These are phyloP conservation scores for Myripristis jacobus DNA, from an alignment of 2,797 vertebrate species.

Conservation along the genomic window DNA sequence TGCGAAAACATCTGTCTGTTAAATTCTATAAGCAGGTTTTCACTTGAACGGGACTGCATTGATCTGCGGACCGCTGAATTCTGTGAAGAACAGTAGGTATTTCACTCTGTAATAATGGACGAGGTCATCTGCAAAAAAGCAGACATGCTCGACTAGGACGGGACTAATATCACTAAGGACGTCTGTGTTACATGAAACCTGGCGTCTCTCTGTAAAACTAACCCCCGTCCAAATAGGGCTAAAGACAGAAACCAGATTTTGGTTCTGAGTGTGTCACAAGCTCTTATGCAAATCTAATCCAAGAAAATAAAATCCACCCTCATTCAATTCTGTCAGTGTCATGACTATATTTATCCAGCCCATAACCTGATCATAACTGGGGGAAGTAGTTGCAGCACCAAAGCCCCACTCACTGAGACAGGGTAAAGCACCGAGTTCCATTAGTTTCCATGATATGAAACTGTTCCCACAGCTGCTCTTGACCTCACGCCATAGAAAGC, in stretches of 20 bases:
- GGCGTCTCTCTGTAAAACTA: too few relatives aligned
- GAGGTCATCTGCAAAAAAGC: too few relatives aligned
- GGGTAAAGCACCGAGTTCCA: conserved; percentile 1
- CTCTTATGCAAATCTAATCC: conserved; percentile 9
- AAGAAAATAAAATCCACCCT: conserved; percentile 19
- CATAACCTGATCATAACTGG: background rate
- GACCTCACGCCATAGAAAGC: conserved; percentile 46
- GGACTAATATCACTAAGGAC: conserved; percentile 35
- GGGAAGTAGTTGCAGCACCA: conserved; percentile 14
- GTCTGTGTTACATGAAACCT: too few relatives aligned
- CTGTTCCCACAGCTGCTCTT: conserved; percentile 49
- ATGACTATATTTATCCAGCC: conserved; percentile 34
- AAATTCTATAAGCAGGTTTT: too few relatives aligned
- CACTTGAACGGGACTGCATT: too few relatives aligned
- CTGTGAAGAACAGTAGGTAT: too few relatives aligned
- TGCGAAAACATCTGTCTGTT: too few relatives aligned
- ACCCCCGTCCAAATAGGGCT: too few relatives aligned
- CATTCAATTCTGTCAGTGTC: background rate
- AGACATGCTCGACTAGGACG: too few relatives aligned
- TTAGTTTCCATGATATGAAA: conserved; percentile 40
- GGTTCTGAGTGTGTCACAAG: conserved; percentile 21
- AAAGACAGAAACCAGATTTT: too few relatives aligned
- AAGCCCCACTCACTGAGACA: conserved; percentile 4
- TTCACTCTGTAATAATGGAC: too few relatives aligned
- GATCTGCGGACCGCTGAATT: too few relatives aligned